phyloP scores from a whole-genome alignment of 2,888 invertebrate species.

The Creontiades dilutus region DNA sequence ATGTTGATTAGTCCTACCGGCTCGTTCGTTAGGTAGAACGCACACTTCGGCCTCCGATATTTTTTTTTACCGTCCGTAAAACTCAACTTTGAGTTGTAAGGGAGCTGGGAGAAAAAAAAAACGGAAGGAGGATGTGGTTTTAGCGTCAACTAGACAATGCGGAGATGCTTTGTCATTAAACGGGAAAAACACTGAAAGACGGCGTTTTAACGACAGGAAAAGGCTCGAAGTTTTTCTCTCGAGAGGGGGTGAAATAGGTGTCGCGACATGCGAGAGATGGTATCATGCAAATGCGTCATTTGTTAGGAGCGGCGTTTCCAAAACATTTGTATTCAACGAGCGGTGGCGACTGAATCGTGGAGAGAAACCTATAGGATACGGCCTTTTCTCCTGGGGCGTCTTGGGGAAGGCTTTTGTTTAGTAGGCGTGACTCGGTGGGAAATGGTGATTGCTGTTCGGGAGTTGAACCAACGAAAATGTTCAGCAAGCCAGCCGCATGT shows the following conservation, averaged over 20 bases:
- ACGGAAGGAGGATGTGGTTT: background rate
- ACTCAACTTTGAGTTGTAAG: background rate
- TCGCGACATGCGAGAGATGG: background rate
- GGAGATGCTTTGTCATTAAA: background rate
- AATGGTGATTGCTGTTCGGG: background rate
- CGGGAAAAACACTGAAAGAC: background rate
- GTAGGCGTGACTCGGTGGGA: background rate
- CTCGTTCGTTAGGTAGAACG: background rate
- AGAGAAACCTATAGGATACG: background rate
- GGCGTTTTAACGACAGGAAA: background rate
- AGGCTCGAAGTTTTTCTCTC: background rate
- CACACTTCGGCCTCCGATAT: background rate
- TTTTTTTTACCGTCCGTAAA: background rate
- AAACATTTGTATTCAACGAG: conserved; percentile 21
- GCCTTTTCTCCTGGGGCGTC: background rate
- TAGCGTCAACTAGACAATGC: background rate
- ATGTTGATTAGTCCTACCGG: conserved; percentile 11
- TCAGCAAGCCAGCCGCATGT: too few species aligned
- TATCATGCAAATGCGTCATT: conserved; percentile 35
- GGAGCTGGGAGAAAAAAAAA: background rate
- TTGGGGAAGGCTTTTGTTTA: too few species aligned
- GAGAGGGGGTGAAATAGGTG: background rate
- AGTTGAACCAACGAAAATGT: too few species aligned
- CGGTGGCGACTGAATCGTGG: background rate
- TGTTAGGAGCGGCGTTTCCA: background rate